A percentile compares a stretch with the other conserved stretches of the same genome.
These are phyloP conservation scores for Microctenopoma stevenorrisi DNA, from an alignment of 2,797 vertebrate genomes.

Conservation along the genomic window DNA sequence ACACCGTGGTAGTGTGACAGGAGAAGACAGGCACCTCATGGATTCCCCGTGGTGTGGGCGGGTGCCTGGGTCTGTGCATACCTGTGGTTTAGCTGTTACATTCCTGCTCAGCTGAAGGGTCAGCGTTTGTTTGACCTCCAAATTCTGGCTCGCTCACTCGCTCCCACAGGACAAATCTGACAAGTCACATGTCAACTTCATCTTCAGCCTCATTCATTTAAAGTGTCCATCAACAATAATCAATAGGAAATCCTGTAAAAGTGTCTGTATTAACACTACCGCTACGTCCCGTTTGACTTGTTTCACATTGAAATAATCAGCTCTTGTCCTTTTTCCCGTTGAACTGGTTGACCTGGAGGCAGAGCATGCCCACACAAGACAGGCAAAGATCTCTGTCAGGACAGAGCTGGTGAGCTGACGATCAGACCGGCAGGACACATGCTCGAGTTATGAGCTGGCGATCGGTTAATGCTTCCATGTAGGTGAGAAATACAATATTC, in stretches of 20 bases:
- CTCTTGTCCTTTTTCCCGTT: constrained; percentile 18
- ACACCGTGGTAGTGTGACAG: constrained; percentile 40
- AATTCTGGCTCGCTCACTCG: constrained; percentile 21
- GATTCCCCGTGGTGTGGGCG: constrained; percentile 12
- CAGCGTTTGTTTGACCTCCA: constrained; percentile 21
- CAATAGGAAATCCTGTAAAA: neutral
- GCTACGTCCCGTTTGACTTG: neutral
- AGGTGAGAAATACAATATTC: constrained; percentile 53
- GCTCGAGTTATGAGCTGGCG: constrained; percentile 23
- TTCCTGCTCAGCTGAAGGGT: constrained; percentile 42
- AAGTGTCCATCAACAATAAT: neutral
- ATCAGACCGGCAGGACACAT: constrained; percentile 19
- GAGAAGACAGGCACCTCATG: neutral
- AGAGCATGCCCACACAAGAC: constrained; percentile 18
- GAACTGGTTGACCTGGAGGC: constrained; percentile 30
- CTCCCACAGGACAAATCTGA: constrained; percentile 23
- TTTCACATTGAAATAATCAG: constrained; percentile 22
- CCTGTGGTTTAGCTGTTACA: constrained; percentile 30
- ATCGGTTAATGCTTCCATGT: constrained; percentile 52
- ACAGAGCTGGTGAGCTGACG: constrained; percentile 44
- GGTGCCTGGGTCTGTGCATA: neutral
- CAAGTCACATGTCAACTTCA: constrained; percentile 37
- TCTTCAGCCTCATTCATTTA: constrained; percentile 12
- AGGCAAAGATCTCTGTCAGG: constrained; percentile 37
- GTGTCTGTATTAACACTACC: neutral